Percentiles rank a stretch among this genome's conserved stretches.
phyloP scores from a whole-genome alignment of 1,140 invertebrate species.

The Diplogasteroides magnus region DNA sequence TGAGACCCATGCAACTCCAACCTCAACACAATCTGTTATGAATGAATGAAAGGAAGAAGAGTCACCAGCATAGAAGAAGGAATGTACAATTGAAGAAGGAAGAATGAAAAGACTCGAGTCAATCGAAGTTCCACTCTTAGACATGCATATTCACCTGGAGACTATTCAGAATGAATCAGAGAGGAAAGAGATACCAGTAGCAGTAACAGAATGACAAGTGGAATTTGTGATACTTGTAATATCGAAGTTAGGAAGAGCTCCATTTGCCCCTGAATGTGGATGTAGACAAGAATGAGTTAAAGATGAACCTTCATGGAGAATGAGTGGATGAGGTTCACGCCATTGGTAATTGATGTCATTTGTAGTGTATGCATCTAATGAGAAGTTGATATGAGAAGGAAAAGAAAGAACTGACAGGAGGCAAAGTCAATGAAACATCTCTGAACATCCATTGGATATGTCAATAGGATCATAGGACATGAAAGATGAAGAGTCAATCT shows the following conservation, averaged over 20 bases:
- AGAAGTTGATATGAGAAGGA: neutral
- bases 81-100: constrained; percentile 71
- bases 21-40: neutral
- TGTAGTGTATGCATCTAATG: constrained; percentile 82
- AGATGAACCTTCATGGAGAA: too few species aligned
- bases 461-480: constrained; percentile 33
- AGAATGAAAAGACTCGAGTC: constrained; percentile 93
- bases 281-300: too few species aligned
- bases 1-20: constrained; percentile 34
- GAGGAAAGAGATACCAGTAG: constrained; percentile 19
- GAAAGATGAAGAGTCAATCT: constrained; percentile 34
- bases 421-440: constrained; percentile 37
- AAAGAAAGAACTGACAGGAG: constrained; percentile 28
- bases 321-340: constrained; percentile 78
- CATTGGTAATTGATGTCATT: constrained; percentile 84
- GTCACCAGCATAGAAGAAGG: constrained; percentile 59
- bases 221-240: constrained; percentile 33
- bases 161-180: neutral
- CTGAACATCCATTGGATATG: constrained; percentile 38
- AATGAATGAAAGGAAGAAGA: constrained; percentile 56
- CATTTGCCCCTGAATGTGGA: constrained; percentile 31
- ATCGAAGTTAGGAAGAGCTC: constrained; percentile 36
- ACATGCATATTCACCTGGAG: constrained; percentile 71
- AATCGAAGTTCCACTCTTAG: constrained; percentile 86
- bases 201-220: constrained; percentile 30